A percentile compares a stretch with the other conserved stretches of the same genome.
These are phyloP conservation scores for Brachionichthys hirsutus DNA, from an alignment of 2,113 vertebrate species.

Conservation along the genomic window DNA sequence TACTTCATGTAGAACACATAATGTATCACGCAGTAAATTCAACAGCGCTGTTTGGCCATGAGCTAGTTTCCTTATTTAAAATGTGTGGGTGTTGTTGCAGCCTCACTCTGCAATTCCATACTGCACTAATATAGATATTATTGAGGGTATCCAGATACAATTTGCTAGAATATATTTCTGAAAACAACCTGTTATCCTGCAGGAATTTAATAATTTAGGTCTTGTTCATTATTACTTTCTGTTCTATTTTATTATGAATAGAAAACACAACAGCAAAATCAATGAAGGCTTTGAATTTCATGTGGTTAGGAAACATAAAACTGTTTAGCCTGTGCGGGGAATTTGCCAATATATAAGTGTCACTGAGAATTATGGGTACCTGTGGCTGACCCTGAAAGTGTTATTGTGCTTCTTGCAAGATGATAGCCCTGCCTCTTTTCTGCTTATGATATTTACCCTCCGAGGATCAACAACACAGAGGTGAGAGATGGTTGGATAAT, in stretches of 20 bases:
- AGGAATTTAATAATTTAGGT: not conserved
- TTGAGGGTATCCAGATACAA: constrained; percentile 12
- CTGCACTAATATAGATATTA: constrained; percentile 12
- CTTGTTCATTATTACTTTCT: not conserved
- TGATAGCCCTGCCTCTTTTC: constrained; percentile 28
- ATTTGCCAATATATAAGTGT: constrained; percentile 28
- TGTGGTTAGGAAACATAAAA: constrained; percentile 22
- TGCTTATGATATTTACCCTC: constrained; percentile 47
- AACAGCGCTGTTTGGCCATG: constrained; percentile 12
- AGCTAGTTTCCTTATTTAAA: constrained; percentile 49
- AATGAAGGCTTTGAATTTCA: not conserved
- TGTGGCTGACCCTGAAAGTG: constrained; percentile 27
- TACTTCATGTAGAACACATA: not conserved
- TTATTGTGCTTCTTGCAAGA: constrained; percentile 21
- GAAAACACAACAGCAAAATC: too few relatives aligned
- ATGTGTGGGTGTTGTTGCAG: constrained; percentile 46
- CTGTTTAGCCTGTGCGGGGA: not conserved
- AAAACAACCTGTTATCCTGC: not conserved
- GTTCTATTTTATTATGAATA: not conserved
- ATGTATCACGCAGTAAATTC: constrained; percentile 15
- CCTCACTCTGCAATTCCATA: constrained; percentile 21
- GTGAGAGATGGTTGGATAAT: not conserved
- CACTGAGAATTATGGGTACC: constrained; percentile 19
- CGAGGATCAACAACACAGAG: not conserved
- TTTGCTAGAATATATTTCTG: not conserved